Conservation (phyloP, 30 jellyfish, hydroid and myxozoan species). For the Turritopsis rubra region DNA sequence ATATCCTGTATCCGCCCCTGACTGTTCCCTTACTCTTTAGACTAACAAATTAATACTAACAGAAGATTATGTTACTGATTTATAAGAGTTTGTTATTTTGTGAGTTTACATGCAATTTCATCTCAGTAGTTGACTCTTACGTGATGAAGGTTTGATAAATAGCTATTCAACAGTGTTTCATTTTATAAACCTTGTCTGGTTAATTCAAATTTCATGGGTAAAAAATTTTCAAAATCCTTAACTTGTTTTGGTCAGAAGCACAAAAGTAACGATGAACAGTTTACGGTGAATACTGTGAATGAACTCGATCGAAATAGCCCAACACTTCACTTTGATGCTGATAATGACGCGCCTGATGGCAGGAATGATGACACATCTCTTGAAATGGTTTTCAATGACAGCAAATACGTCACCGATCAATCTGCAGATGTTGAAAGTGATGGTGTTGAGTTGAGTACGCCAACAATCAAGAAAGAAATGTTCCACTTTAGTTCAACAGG, state of each 20-base stretch:
- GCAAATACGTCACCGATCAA: background rate
- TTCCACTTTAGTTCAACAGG: background rate
- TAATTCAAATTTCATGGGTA: background rate
- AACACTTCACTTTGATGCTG: background rate
- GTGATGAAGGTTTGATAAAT: background rate
- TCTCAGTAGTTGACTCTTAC: too few species aligned
- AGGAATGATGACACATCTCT: background rate
- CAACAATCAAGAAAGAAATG: background rate
- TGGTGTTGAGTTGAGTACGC: background rate
- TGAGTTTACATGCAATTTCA: background rate
- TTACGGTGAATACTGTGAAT: background rate
- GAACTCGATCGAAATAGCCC: constrained; percentile 6
- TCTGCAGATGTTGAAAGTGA: background rate
- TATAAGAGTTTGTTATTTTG: background rate
- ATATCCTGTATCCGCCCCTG: too few species aligned
- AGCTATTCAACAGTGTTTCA: background rate
- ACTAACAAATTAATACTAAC: background rate
- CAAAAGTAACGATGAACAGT: background rate
- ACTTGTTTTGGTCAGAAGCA: background rate
- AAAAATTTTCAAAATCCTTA: background rate
- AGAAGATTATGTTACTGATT: background rate
- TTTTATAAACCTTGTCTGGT: background rate
- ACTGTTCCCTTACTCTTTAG: background rate
- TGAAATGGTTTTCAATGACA: background rate
- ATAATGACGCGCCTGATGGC: background rate